phyloP scores from a whole-genome alignment of 2,888 invertebrate genomes.

The Julus scandinavius region DNA sequence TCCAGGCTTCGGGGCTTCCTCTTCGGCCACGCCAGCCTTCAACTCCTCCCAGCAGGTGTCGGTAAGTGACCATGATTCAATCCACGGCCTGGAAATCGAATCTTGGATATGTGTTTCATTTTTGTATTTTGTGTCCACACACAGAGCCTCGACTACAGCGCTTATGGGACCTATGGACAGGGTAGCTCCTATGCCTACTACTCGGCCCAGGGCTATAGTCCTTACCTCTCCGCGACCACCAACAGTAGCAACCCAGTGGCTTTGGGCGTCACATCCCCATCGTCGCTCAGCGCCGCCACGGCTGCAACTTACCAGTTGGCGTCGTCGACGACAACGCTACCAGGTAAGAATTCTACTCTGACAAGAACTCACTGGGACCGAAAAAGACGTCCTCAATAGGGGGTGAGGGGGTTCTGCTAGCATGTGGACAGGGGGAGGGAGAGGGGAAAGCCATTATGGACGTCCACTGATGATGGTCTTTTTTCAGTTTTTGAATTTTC shows the following conservation, averaged over 20 bases:
- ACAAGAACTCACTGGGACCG: too few relatives aligned
- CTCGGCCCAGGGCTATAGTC: conserved; percentile 59
- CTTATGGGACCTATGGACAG: conserved; percentile 58
- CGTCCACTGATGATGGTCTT: too few relatives aligned
- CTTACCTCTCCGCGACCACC: conserved; percentile 60
- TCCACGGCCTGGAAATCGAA: background rate
- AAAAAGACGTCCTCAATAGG: too few relatives aligned
- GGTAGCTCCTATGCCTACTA: conserved; percentile 60
- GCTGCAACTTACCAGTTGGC: conserved; percentile 59
- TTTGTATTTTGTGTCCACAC: too few relatives aligned
- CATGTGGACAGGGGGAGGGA: too few relatives aligned
- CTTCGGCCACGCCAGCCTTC: conserved; percentile 58
- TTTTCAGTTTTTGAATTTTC: too few relatives aligned
- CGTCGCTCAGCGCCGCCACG: conserved; percentile 53
- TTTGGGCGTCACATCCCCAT: conserved; percentile 55
- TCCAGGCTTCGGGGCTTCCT: conserved; percentile 46
- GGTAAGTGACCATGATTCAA: conserved; percentile 16
- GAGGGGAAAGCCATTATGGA: too few relatives aligned
- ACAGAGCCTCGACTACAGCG: conserved; percentile 59
- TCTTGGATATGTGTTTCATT: background rate
- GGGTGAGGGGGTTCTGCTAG: too few relatives aligned
- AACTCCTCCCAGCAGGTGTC: conserved; percentile 70
- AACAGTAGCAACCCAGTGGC: conserved; percentile 55
- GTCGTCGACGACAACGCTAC: conserved; percentile 47
- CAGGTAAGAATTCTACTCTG: conserved; percentile 44